phyloP scores from a whole-genome alignment of 2,888 invertebrate species.

The Mamestra brassicae region DNA sequence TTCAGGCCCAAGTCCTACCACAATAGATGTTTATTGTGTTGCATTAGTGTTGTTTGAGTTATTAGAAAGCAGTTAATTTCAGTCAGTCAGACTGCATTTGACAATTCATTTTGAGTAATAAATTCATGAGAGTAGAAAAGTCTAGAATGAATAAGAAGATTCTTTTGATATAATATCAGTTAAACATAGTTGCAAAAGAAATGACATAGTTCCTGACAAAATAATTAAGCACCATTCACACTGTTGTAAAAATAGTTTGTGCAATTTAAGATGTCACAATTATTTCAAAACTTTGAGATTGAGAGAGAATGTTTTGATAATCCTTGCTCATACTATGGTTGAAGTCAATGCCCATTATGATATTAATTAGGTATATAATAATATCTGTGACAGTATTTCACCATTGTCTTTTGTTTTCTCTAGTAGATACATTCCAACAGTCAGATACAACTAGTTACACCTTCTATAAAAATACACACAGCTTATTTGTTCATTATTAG shows the following conservation, averaged over 20 bases:
- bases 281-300: conserved; percentile 21
- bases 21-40: not conserved
- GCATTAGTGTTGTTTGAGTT: not conserved
- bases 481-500: conserved; percentile 73
- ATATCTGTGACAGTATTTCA: conserved; percentile 70
- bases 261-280: conserved; percentile 14
- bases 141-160: not conserved
- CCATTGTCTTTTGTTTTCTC: conserved; percentile 71
- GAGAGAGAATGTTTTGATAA: conserved; percentile 1
- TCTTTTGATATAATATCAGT: not conserved
- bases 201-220: not conserved
- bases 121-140: not conserved
- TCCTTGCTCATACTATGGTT: conserved; percentile 37
- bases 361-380: conserved; percentile 44
- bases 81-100: not conserved
- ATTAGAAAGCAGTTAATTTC: conserved; percentile 5
- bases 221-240: not conserved
- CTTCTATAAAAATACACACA: conserved; percentile 82
- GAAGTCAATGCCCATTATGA: conserved; percentile 59
- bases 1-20: not conserved
- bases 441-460: conserved; percentile 80
- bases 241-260: conserved; percentile 9
- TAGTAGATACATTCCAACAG: conserved; percentile 75
- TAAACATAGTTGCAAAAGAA: not conserved
- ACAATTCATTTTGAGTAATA: conserved; percentile 4